Percentiles rank a stretch among this genome's conserved stretches.
These are phyloP conservation scores for Periophthalmodon schlosseri DNA, from an alignment of 2,113 vertebrate genomes.

Conservation along the genomic window DNA sequence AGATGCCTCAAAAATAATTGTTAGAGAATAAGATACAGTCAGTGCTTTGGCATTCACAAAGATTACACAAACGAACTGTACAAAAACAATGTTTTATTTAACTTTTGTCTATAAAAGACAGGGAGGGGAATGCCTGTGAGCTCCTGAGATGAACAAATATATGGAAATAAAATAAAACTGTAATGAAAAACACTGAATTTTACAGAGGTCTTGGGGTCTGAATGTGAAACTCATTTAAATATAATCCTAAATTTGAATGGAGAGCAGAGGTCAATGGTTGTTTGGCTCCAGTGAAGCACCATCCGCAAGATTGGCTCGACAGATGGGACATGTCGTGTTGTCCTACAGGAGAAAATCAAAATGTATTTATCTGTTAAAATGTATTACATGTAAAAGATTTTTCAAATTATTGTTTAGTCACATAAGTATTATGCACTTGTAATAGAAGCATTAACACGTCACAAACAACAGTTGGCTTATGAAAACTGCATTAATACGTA, in stretches of 20 bases:
- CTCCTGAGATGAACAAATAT: background rate
- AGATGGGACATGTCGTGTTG: conserved; percentile 77
- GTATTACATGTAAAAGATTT: background rate
- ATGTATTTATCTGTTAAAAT: background rate
- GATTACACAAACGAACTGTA: background rate
- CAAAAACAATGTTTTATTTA: background rate
- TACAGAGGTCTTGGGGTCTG: background rate
- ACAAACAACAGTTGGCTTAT: no score
- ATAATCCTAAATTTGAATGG: background rate
- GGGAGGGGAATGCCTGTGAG: background rate
- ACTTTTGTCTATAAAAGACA: background rate
- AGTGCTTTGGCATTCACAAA: background rate
- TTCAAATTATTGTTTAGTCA: background rate
- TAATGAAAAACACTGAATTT: background rate
- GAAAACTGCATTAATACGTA: no score
- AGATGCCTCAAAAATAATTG: background rate
- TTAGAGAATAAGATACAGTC: background rate
- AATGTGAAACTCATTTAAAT: conserved; percentile 1
- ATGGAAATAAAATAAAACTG: background rate
- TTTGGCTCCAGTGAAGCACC: background rate
- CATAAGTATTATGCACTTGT: background rate
- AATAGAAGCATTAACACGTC: background rate
- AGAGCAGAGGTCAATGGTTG: conserved; percentile 19
- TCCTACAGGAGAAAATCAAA: conserved; percentile 58
- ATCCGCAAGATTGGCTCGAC: conserved; percentile 71